Conservation (phyloP, 2,113 vertebrate species). For the Geococcyx californianus region DNA sequence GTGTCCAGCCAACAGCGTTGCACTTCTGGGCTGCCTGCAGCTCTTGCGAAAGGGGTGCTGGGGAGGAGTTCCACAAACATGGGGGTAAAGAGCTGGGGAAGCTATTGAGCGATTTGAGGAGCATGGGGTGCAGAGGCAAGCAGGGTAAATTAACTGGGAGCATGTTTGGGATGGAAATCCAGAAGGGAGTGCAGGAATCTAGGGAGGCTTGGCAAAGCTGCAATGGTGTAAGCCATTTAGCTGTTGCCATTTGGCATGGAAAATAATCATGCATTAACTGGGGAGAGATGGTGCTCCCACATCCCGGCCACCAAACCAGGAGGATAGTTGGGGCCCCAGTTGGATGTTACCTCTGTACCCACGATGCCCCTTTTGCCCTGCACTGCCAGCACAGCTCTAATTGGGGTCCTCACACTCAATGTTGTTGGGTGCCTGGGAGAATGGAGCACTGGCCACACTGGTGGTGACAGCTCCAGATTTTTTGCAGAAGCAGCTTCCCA, state of each 20-base stretch:
- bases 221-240: background rate
- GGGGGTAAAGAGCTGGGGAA: background rate
- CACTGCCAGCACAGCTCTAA: background rate
- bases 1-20: no score
- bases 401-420: background rate
- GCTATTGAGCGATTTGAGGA: background rate
- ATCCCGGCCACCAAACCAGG: background rate
- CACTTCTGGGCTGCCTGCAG: no score
- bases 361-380: background rate
- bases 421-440: background rate
- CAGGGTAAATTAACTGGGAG: background rate
- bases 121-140: background rate
- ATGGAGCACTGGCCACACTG: background rate
- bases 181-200: fast-evolving
- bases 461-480: background rate
- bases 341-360: background rate
- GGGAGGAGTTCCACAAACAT: no score
- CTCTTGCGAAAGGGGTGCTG: no score
- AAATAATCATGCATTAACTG: background rate
- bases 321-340: background rate
- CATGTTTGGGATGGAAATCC: background rate
- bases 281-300: background rate
- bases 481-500: background rate
- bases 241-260: background rate
- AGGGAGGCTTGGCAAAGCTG: background rate